Conservation (phyloP, 1,140 invertebrate genomes). For the Argopecten irradians region DNA sequence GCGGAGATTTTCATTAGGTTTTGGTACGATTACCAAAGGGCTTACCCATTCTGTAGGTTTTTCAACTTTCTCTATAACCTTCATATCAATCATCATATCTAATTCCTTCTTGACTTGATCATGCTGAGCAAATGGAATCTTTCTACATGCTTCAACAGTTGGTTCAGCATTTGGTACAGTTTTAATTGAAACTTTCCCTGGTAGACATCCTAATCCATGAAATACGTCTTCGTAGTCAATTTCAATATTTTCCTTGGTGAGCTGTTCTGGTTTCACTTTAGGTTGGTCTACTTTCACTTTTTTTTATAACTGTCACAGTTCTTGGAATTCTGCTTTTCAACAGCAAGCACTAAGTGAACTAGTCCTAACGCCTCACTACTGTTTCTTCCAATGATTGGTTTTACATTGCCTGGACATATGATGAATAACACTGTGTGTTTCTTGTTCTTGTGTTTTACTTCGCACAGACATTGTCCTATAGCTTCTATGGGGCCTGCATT, state of each 20-base stretch:
- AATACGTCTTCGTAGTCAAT: constrained; percentile 31
- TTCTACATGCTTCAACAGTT: constrained; percentile 39
- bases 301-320: not conserved
- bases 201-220: constrained; percentile 37
- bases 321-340: not conserved
- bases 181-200: constrained; percentile 32
- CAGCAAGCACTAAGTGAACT: not conserved
- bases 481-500: no score
- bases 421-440: no score
- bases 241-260: not conserved
- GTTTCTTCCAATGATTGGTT: constrained; percentile 33
- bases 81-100: constrained; percentile 19
- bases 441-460: no score
- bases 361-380: constrained; percentile 3
- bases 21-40: constrained; percentile 43
- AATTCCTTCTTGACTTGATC: constrained; percentile 41
- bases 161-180: constrained; percentile 33
- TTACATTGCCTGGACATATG: not conserved
- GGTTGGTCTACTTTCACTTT: not conserved
- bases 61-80: constrained; percentile 6
- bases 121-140: constrained; percentile 38
- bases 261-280: not conserved
- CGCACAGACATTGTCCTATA: no score
- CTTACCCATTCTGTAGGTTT: constrained; percentile 47
- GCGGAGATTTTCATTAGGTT: constrained; percentile 55